Base-by-base conservation (phyloP, 2,888 invertebrate genomes). In the Rutpela maculata region DNA sequence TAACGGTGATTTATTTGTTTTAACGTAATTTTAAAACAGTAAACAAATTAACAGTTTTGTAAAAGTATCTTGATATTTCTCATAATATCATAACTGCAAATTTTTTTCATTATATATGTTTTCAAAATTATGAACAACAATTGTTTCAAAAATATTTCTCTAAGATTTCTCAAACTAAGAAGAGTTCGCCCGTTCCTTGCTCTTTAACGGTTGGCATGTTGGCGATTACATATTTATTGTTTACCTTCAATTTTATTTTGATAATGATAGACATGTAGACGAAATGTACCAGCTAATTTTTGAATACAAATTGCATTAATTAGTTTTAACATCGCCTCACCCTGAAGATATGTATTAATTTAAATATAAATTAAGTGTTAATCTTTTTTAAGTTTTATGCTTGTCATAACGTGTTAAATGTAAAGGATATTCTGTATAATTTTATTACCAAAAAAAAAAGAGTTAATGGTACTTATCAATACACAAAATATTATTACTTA, bases 361-460 rank as follows among this genome's bases (percentile, higher is more conserved):
- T 62, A 31, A 62, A 62, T 62, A 26, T 26, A 62, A 62, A 62
- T 60, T 62, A 62, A 26, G 50, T 50, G n/a, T n/a, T 26, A 26
- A 62, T 62, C 26, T 6, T 31, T 62, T 62, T 26, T n/a, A 12
- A 15, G 12, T 26, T 62, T 62, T 62, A 62, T 31, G 60, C 26
- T 62, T 62, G 60, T 62, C 60, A 60, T 60, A 62, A 62, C 1
- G 22, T 62, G n/a, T n/a, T 7, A 62, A 26, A 62, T 62, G 60
- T 62, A 26, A 62, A 31, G 9, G n/a, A 1, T 62, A 12, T 15
- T n/a, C 5, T n/a, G 26, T n/a, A 15, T 19, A 62, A 15, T 11
- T 26, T 22, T n/a, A 26, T n/a, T 9, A 15, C 31, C 6, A 22
- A 60, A 60, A 60, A 26, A 50, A 50, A 50, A 12, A 26, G n/a